phyloP scores from a whole-genome alignment of 2,888 invertebrate species.

The Luperina testacea region DNA sequence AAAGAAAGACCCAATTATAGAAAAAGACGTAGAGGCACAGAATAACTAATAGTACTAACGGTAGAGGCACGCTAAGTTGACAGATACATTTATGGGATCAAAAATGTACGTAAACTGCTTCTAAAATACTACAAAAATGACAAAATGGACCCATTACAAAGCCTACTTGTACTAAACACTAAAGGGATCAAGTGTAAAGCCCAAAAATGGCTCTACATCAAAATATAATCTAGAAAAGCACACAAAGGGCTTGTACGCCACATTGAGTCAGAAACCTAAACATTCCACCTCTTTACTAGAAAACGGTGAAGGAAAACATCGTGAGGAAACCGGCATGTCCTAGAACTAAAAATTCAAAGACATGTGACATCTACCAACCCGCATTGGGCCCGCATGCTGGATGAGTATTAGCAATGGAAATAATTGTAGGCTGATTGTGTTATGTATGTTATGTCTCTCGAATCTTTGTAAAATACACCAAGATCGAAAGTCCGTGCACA shows the following conservation, averaged over 20 bases:
- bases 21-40: neutral
- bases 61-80: neutral
- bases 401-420: too few relatives aligned
- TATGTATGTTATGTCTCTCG: neutral
- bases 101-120: neutral
- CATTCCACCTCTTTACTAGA: constrained; percentile 23
- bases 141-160: neutral
- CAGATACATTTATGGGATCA: neutral
- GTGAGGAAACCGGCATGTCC: too few relatives aligned
- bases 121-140: neutral
- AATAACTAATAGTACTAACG: too few relatives aligned
- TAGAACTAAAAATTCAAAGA: too few relatives aligned
- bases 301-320: neutral
- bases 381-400: too few relatives aligned
- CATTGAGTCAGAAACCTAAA: neutral
- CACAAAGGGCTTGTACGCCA: too few relatives aligned
- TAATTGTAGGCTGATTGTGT: too few relatives aligned
- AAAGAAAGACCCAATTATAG: neutral
- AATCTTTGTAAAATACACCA: neutral
- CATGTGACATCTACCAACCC: too few relatives aligned
- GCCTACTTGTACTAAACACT: constrained; percentile 1
- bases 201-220: neutral
- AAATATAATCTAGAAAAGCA: neutral
- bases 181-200: neutral
- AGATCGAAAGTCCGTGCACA: constrained; percentile 11